Percentiles rank a stretch among this genome's conserved stretches.
Conservation (phyloP, 2,797 vertebrate species). For the Lepus oiostolus region DNA sequence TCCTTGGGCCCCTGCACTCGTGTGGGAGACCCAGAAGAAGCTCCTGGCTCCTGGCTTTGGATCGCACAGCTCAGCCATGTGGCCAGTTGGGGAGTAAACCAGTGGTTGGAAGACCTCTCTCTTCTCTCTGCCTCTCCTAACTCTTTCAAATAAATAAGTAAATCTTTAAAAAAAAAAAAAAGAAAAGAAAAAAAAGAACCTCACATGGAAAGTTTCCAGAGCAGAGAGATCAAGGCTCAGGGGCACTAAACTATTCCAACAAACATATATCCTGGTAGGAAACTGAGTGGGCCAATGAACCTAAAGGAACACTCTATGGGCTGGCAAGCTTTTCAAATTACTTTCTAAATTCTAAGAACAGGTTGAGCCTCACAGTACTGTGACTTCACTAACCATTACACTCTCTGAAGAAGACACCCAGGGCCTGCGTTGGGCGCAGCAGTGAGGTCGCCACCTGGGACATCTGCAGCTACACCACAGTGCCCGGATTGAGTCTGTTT, state of each 20-base stretch:
- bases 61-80: too few relatives aligned
- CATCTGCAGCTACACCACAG: too few relatives aligned
- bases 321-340: conserved; percentile 54
- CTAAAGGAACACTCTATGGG: not conserved
- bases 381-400: not conserved
- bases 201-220: conserved; percentile 8
- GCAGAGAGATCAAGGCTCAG: not conserved
- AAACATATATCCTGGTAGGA: conserved; percentile 32
- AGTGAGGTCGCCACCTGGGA: too few relatives aligned
- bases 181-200: not conserved
- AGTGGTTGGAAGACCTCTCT: too few relatives aligned
- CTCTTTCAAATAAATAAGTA: too few relatives aligned
- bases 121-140: too few relatives aligned
- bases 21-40: too few relatives aligned
- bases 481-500: too few relatives aligned
- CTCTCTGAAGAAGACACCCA: not conserved
- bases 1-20: too few relatives aligned
- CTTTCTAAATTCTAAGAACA: conserved; percentile 69
- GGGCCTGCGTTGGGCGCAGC: not conserved
- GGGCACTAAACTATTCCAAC: conserved; percentile 2
- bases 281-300: not conserved
- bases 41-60: too few relatives aligned
- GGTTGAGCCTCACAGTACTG: not conserved
- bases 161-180: too few relatives aligned
- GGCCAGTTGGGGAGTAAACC: too few relatives aligned